Percentiles rank a stretch among this genome's conserved stretches.
phyloP scores from a whole-genome alignment of 2,113 vertebrate genomes.

The Microtus pennsylvanicus region DNA sequence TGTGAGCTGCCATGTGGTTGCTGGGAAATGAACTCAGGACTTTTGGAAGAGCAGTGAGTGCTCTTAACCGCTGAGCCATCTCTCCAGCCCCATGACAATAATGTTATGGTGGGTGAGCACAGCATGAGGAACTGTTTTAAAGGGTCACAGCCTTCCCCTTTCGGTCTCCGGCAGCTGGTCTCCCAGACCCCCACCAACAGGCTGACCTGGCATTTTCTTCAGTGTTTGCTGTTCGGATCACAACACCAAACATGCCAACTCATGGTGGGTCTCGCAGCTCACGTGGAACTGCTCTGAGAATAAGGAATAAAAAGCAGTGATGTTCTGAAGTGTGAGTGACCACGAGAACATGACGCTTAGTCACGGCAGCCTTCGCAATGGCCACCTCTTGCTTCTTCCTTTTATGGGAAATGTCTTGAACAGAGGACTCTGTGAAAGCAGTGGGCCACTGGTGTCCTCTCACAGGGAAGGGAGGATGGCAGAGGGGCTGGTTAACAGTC shows the following conservation, averaged over 20 bases:
- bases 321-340: not conserved
- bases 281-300: not conserved
- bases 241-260: no score
- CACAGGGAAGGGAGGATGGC: not conserved
- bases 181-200: no score
- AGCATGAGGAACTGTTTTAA: not conserved
- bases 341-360: no score
- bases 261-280: rapidly evolving
- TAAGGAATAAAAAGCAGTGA: not conserved
- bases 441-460: no score
- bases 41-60: not conserved
- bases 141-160: not conserved
- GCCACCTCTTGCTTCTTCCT: not conserved
- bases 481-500: not conserved
- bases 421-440: not conserved
- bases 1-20: not conserved
- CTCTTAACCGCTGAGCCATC: not conserved
- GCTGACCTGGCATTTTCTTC: not conserved
- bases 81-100: not conserved
- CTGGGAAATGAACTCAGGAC: not conserved
- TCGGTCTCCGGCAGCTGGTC: not conserved
- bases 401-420: not conserved
- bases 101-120: not conserved
- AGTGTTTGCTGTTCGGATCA: no score
- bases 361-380: not conserved